phyloP scores from a whole-genome alignment of 2,888 invertebrate genomes.

The Ichneumoninae sp. region DNA sequence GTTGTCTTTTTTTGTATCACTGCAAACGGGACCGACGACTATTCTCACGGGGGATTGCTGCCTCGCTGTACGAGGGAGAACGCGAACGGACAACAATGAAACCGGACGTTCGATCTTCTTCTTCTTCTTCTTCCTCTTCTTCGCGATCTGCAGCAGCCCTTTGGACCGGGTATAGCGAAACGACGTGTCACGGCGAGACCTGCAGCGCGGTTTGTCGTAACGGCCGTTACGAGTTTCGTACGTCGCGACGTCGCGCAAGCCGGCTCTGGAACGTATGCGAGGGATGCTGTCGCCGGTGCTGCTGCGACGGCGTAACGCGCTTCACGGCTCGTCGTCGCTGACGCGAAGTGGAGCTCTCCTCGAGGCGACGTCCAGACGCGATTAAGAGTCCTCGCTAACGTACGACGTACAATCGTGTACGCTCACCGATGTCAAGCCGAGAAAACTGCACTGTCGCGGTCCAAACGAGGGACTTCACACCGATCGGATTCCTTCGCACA shows the following conservation, averaged over 20 bases:
- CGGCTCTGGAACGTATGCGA: not conserved
- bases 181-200: not conserved
- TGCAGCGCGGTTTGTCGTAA: not conserved
- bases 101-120: not conserved
- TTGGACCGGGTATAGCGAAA: not conserved
- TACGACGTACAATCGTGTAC: not conserved
- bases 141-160: not conserved
- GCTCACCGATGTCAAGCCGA: not conserved
- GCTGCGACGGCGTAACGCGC: not conserved
- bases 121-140: not conserved
- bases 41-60: no score
- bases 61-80: no score
- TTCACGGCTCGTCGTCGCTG: not conserved
- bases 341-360: not conserved
- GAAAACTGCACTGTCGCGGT: not conserved
- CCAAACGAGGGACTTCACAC: no score
- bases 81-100: no score
- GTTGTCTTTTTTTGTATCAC: no score
- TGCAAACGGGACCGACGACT: no score
- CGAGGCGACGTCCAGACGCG: not conserved
- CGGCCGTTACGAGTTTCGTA: not conserved
- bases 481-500: not conserved
- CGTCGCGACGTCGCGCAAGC: slow-evolving; percentile 5
- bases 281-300: not conserved
- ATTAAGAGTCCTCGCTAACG: not conserved